phyloP scores from a whole-genome alignment of 2,113 vertebrate species.

The Colaptes auratus region DNA sequence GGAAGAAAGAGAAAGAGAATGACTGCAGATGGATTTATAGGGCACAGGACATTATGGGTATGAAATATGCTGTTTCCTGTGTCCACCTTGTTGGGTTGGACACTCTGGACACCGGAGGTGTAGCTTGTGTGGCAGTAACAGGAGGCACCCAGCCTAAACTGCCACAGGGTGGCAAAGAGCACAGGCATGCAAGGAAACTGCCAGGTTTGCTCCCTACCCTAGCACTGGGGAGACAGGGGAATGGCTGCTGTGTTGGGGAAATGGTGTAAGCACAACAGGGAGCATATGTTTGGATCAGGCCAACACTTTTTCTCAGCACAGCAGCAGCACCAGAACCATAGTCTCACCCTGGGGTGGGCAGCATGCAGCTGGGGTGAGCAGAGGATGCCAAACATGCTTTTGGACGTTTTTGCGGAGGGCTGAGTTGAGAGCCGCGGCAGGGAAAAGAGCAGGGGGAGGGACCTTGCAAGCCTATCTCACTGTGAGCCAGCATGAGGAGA shows the following conservation, averaged over 20 bases:
- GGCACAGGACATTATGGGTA: no score
- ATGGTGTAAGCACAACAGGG: rapidly evolving
- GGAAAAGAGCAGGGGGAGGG: not conserved
- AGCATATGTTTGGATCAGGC: not conserved
- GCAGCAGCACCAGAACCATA: not conserved
- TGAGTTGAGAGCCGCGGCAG: not conserved
- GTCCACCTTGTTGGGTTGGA: no score
- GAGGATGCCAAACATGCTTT: rapidly evolving
- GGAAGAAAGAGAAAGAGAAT: no score
- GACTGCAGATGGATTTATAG: no score
- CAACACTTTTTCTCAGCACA: rapidly evolving
- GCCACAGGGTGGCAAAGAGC: not conserved
- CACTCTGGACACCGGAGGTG: no score
- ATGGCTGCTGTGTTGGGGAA: not conserved
- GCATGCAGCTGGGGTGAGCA: rapidly evolving
- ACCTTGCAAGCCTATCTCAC: not conserved
- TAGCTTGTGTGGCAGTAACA: no score
- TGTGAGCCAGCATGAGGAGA: rapidly evolving
- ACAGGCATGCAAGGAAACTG: not conserved
- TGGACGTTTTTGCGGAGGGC: not conserved
- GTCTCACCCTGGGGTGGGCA: not conserved
- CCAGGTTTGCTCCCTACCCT: rapidly evolving
- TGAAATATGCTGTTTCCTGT: no score
- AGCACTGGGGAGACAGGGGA: not conserved
- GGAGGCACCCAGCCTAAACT: no score